Evolutionary conservation across 2,113 vertebrate genomes (phyloP).

Genomic region (Panthera leo): DNA sequence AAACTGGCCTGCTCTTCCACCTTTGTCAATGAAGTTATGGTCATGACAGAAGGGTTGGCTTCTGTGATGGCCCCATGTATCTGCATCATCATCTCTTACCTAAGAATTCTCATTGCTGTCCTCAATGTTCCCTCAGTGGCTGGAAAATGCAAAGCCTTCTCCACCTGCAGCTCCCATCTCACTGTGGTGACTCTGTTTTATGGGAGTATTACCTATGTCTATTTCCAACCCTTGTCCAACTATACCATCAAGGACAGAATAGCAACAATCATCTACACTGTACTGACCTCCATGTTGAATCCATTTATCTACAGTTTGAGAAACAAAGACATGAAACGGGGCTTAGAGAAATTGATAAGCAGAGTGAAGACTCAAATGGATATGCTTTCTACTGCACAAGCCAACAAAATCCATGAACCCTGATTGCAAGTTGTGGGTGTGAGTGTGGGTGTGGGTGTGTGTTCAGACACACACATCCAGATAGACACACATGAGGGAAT

Average conservation of each 20-base stretch:
- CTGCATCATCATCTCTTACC: slow-evolving; percentile 62
- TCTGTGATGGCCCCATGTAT: slow-evolving; percentile 56
- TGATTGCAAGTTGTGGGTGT: neutral
- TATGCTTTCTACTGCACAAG: neutral
- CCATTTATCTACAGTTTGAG: slow-evolving; percentile 76
- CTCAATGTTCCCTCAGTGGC: slow-evolving; percentile 48
- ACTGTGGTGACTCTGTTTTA: slow-evolving; percentile 70
- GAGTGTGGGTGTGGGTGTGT: no score
- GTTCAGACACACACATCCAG: neutral
- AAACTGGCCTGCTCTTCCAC: slow-evolving; percentile 67
- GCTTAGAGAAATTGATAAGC: slow-evolving; percentile 35
- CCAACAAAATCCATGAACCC: neutral
- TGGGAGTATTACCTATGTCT: slow-evolving; percentile 66
- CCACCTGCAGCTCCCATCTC: slow-evolving; percentile 75
- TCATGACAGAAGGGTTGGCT: slow-evolving; percentile 20
- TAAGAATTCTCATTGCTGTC: slow-evolving; percentile 38
- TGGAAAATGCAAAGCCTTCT: slow-evolving; percentile 69
- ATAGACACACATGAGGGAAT: no score
- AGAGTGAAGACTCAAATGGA: slow-evolving; percentile 11
- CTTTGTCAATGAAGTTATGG: slow-evolving; percentile 27
- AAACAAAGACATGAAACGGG: slow-evolving; percentile 70
- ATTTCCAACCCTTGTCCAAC: slow-evolving; percentile 55
- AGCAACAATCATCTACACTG: slow-evolving; percentile 61
- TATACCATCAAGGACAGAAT: slow-evolving; percentile 12
- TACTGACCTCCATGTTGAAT: slow-evolving; percentile 71